Evolutionary conservation across 1,140 invertebrate species (phyloP).

Genomic region (Laupala kohalensis): DNA sequence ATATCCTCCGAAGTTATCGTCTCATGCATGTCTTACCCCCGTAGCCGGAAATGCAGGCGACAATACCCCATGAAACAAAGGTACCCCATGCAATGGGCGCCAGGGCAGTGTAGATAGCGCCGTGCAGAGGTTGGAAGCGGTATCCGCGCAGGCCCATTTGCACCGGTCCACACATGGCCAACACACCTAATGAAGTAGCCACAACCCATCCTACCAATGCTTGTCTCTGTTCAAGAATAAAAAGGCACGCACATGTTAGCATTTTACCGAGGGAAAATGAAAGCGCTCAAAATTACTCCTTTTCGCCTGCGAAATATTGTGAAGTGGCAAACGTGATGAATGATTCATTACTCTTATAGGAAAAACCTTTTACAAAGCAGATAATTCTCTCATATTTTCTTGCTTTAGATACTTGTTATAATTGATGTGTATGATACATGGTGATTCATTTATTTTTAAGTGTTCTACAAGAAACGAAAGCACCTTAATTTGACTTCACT

Average conservation of each 20-base stretch:
- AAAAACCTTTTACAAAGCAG: too few species aligned
- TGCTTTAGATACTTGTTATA: too few species aligned
- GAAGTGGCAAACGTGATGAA: too few species aligned
- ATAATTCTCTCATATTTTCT: too few species aligned
- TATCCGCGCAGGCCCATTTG: slow-evolving; percentile 4
- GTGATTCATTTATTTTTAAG: too few species aligned
- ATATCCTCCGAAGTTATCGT: too few species aligned
- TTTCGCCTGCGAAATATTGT: too few species aligned
- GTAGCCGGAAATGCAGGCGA: neutral
- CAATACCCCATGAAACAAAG: slow-evolving; percentile 4
- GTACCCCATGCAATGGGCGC: slow-evolving; percentile 13
- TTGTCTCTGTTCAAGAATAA: neutral
- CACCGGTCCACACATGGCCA: slow-evolving; percentile 7
- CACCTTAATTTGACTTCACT: too few species aligned
- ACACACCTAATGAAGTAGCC: neutral
- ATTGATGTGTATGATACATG: too few species aligned
- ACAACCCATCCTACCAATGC: slow-evolving; percentile 3
- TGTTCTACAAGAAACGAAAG: too few species aligned
- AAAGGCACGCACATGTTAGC: neutral
- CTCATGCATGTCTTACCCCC: slow-evolving; percentile 8
- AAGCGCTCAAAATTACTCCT: too few species aligned
- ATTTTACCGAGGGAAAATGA: neutral
- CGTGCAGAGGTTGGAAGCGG: slow-evolving; percentile 2
- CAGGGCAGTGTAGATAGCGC: slow-evolving; percentile 12
- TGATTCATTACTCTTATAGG: too few species aligned